Evolutionary conservation across 2,113 vertebrate species (phyloP).

Genomic region (Brachypteracias leptosomus): DNA sequence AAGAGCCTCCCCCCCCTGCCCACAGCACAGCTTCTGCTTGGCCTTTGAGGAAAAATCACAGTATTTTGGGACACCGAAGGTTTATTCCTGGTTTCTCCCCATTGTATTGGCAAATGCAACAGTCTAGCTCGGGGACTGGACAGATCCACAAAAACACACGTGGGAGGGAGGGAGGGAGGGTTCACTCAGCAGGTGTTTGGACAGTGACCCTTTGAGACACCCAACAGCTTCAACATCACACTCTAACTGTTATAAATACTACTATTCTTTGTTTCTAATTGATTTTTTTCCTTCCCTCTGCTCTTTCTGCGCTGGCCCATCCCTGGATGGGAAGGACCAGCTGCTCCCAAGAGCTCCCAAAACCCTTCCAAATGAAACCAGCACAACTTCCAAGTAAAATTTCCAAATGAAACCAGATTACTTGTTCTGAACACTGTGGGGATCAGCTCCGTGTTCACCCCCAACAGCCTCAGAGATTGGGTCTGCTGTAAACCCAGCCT

Average conservation of each 20-base stretch:
- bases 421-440: background rate
- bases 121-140: constrained; percentile 24
- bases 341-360: background rate
- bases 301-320: background rate
- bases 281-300: background rate
- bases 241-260: no score
- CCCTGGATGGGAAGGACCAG: background rate
- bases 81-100: constrained; percentile 20
- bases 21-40: background rate
- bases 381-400: no score
- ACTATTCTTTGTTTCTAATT: background rate
- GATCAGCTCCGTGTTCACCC: accelerated
- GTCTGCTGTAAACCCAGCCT: background rate
- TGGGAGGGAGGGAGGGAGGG: background rate
- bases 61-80: constrained; percentile 8
- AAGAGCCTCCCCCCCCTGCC: constrained; percentile 47
- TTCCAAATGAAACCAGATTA: background rate
- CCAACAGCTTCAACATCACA: background rate
- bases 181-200: background rate
- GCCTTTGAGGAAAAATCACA: constrained; percentile 39
- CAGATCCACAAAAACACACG: background rate
- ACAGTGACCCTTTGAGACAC: background rate
- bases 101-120: constrained; percentile 62
- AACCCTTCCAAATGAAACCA: background rate
- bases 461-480: accelerated